Evolutionary conservation across 2,888 invertebrate species (phyloP), one percentile per base, ranked within the genome.

Genomic region (Dichetophora obliterata): DNA sequence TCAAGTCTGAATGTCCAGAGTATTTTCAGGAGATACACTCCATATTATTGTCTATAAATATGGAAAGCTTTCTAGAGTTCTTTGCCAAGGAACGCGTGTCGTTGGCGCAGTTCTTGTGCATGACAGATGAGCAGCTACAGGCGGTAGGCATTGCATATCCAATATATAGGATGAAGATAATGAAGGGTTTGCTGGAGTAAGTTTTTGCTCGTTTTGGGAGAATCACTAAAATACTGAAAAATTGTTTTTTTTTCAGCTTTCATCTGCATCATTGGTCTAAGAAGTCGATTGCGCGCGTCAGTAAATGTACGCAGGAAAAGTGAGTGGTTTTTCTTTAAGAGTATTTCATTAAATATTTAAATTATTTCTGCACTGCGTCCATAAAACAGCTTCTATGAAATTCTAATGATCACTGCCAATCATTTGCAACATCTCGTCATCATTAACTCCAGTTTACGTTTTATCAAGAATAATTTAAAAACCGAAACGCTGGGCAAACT

Each of bases 251-350:
- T 59, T 71, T 16, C 24, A 89, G 89, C 78, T 89, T 88, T 77
- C 89, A 89, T 79, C 81, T 88, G 11, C 83, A 88, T 83, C 89
- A 89, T 71, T 89, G 89, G 89, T 84, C 87, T 0, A 85, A 80
- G 24, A 85, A 83, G 48, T 85, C 87, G 0, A 85, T 89, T 48
- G 86, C 86, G 5, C 82, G 85, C 14, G 84, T 88, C 4, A 84
- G 82, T 65, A 83, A 78, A 61, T 68, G 78, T 22, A 80, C 81
- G 0, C 75, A 82, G 37, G 86, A 86, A 75, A 85, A 84, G 86
- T 86, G 79, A 80, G 79, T 78, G 4, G 5, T 48, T 43, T 11
- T 0, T 43, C 14, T 11, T 11, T 14, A 43, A 2, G 11, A 16
- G 22, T 22, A n/a, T 65, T 8, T 31, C 6, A 24, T 3, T 70